Evolutionary conservation across 2,797 vertebrate genomes (phyloP).

Genomic region (Chloroceryle inda): DNA sequence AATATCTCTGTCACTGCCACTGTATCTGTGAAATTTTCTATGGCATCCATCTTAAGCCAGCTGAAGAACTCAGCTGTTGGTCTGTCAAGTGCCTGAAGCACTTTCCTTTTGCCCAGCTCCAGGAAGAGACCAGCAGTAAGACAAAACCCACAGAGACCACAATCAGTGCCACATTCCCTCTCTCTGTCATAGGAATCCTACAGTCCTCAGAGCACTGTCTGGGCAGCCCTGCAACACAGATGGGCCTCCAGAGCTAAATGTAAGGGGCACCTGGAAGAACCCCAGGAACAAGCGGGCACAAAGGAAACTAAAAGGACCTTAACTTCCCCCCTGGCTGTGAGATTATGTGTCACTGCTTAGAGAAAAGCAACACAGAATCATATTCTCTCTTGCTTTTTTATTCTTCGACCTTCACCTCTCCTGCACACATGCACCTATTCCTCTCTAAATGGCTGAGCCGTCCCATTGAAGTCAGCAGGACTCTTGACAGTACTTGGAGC

Average conservation of each 20-base stretch:
- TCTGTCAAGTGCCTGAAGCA: neutral
- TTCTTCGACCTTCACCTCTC: neutral
- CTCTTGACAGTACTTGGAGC: neutral
- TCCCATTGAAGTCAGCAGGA: conserved; percentile 31
- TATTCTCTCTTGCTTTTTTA: neutral
- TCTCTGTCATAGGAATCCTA: neutral
- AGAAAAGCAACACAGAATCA: conserved; percentile 8
- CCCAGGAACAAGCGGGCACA: neutral
- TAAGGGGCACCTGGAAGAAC: neutral
- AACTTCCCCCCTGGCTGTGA: neutral
- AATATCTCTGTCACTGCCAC: neutral
- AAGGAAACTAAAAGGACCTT: neutral
- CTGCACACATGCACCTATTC: neutral
- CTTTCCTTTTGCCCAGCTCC: neutral
- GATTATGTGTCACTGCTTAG: neutral
- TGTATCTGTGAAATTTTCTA: neutral
- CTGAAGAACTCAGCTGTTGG: neutral
- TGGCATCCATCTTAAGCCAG: rapidly evolving
- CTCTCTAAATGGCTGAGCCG: neutral
- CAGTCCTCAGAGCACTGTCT: neutral
- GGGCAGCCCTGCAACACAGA: neutral
- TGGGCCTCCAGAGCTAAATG: neutral
- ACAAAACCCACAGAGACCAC: neutral
- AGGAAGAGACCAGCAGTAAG: neutral
- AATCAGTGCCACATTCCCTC: neutral